Conservation (phyloP, 2,113 vertebrate species). For the Bos javanicus region DNA sequence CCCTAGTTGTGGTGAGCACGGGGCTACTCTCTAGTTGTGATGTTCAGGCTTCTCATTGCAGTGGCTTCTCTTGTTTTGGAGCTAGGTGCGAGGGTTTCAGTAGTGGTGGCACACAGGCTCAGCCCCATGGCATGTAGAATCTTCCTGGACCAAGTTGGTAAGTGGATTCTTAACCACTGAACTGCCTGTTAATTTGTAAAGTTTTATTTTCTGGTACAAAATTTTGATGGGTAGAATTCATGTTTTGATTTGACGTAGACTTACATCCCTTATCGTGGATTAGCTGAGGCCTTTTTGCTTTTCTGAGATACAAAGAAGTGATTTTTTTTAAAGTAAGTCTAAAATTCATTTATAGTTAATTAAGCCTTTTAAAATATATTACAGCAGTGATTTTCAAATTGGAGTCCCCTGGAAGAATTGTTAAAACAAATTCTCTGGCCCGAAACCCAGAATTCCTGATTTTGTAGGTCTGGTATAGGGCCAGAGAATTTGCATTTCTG, state of each 20-base stretch:
- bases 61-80: background rate
- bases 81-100: background rate
- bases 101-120: background rate
- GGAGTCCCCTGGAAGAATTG: background rate
- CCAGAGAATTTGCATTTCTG: background rate
- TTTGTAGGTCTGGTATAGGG: background rate
- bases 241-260: background rate
- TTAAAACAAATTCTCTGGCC: background rate
- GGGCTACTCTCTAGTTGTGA: background rate
- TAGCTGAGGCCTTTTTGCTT: background rate
- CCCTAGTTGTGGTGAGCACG: background rate
- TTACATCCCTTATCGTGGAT: background rate
- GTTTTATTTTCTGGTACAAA: slow-evolving; percentile 8
- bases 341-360: background rate
- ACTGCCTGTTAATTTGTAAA: background rate
- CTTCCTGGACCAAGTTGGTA: background rate
- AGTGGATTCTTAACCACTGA: background rate
- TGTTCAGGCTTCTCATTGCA: background rate
- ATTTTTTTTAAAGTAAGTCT: background rate
- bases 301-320: background rate
- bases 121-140: background rate
- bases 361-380: background rate
- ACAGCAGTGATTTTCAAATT: background rate
- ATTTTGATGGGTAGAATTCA: slow-evolving; percentile 6
- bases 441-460: background rate